A percentile compares a stretch with the other conserved stretches of the same genome.
Conservation (phyloP, 2,797 vertebrate species). For the Crypturellus tataupa region DNA sequence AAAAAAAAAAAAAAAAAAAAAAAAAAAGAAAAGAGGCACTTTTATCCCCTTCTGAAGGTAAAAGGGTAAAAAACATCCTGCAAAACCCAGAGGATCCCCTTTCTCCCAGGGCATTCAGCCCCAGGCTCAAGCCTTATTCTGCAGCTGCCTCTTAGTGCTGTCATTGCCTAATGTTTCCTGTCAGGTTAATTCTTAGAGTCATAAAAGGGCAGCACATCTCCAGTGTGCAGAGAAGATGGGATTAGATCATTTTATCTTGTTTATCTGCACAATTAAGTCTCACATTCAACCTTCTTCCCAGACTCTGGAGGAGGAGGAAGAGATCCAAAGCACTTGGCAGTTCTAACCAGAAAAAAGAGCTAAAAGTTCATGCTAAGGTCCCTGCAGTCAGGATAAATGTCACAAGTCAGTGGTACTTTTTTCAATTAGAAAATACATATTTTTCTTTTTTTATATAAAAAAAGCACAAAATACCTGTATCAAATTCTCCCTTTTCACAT, state of each 20-base stretch:
- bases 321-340: background rate
- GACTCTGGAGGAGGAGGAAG: background rate
- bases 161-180: background rate
- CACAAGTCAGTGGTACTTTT: background rate
- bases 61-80: background rate
- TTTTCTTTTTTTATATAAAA: background rate
- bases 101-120: background rate
- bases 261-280: background rate
- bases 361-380: background rate
- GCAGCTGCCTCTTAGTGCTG: background rate
- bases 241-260: background rate
- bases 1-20: too few relatives aligned
- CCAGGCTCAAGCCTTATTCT: fast-evolving
- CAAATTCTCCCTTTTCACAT: background rate
- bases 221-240: background rate
- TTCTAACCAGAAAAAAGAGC: background rate
- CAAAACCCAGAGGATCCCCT: background rate
- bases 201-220: background rate
- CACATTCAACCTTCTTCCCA: background rate
- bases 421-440: background rate
- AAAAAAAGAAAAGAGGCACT: too few relatives aligned
- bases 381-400: background rate
- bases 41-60: background rate
- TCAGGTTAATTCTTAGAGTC: background rate
- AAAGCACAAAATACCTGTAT: background rate